These are phyloP conservation scores for Drosophila siamana DNA, from an alignment of 2,888 invertebrate genomes.

Conservation along the genomic window DNA sequence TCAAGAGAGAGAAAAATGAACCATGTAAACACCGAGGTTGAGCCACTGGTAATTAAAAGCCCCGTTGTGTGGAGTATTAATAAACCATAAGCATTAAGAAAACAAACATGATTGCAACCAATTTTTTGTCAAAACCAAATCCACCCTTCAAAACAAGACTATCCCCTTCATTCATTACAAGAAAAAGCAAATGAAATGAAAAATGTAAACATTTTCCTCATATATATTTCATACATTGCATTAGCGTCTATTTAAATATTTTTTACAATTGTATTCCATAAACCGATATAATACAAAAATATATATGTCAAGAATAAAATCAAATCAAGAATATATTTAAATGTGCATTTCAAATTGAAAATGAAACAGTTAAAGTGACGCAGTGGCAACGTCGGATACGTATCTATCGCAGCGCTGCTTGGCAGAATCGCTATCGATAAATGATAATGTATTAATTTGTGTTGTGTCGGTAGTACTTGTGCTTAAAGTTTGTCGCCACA, in stretches of 20 bases:
- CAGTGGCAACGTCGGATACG: background rate
- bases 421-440: background rate
- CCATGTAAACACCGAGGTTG: slow-evolving; percentile 67
- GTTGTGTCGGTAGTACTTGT: too few species aligned
- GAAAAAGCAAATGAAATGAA: slow-evolving; percentile 19
- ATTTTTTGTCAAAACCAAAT: slow-evolving; percentile 17
- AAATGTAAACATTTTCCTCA: slow-evolving; percentile 69
- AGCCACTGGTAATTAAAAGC: slow-evolving; percentile 56
- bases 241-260: slow-evolving; percentile 67
- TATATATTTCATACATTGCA: slow-evolving; percentile 60
- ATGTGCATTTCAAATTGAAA: background rate
- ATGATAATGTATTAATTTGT: too few species aligned
- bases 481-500: too few species aligned
- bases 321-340: slow-evolving; percentile 8
- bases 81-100: slow-evolving; percentile 47
- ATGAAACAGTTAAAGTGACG: background rate
- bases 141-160: slow-evolving; percentile 1
- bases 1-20: slow-evolving; percentile 10
- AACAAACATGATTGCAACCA: slow-evolving; percentile 9
- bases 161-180: slow-evolving; percentile 5
- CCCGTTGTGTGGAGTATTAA: slow-evolving; percentile 61
- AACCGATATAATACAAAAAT: slow-evolving; percentile 21
- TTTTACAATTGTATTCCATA: slow-evolving; percentile 72
- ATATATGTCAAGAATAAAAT: slow-evolving; percentile 41
- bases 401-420: background rate